Percentiles rank a stretch among this genome's conserved stretches.
Conservation (phyloP, 2,888 invertebrate genomes). For the Punctoribates punctum region DNA sequence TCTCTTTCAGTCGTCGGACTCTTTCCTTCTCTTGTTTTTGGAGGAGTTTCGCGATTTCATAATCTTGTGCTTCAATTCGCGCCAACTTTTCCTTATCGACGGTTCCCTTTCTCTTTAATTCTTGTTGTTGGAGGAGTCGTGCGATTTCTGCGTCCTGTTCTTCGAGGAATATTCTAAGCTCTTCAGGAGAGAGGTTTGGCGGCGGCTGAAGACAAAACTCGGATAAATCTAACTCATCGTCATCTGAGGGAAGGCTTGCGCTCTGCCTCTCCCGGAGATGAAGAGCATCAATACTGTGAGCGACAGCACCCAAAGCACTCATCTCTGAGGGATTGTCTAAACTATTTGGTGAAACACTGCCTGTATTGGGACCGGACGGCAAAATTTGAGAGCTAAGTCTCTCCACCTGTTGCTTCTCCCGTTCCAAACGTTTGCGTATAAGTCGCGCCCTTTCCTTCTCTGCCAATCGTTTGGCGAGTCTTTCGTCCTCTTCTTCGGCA, state of each 20-base stretch:
- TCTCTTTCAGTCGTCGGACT: constrained; percentile 66
- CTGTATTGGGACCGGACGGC: neutral
- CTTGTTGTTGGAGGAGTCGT: constrained; percentile 69
- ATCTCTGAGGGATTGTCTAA: neutral
- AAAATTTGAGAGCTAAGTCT: constrained; percentile 39
- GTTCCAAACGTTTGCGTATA: constrained; percentile 51
- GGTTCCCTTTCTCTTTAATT: constrained; percentile 54
- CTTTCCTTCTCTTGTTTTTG: constrained; percentile 71
- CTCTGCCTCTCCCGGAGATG: neutral
- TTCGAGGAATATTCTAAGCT: constrained; percentile 65
- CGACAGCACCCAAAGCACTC: neutral
- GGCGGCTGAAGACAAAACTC: constrained; percentile 55
- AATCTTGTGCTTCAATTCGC: constrained; percentile 66
- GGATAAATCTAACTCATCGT: constrained; percentile 52
- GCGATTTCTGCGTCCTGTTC: constrained; percentile 72
- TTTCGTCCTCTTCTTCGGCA: constrained; percentile 42
- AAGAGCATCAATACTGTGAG: neutral
- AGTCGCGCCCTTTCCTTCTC: constrained; percentile 58
- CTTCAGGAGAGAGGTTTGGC: constrained; percentile 56
- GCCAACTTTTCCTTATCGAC: constrained; percentile 42
- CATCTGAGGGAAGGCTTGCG: constrained; percentile 7
- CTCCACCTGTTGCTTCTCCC: constrained; percentile 54
- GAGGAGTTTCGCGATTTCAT: constrained; percentile 69
- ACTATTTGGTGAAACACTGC: neutral
- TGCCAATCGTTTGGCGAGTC: constrained; percentile 55